Conservation (phyloP, 2,888 invertebrate species). For the Zygogramma bicolorata region DNA sequence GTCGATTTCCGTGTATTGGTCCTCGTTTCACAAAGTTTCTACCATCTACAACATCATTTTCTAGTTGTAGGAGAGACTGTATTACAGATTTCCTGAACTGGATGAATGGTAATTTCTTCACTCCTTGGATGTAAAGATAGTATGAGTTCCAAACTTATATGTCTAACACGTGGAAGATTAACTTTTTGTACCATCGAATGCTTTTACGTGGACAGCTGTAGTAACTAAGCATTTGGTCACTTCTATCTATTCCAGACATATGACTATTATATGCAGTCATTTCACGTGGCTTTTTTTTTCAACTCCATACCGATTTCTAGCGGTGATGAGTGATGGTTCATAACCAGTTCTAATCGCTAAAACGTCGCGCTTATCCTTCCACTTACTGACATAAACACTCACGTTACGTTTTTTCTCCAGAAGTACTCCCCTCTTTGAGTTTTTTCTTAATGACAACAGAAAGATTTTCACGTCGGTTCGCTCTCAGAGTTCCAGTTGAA, state of each 20-base stretch:
- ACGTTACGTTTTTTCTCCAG: conserved; percentile 19
- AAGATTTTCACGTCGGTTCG: conserved; percentile 21
- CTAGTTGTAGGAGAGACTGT: conserved; percentile 1
- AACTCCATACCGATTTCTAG: conserved; percentile 25
- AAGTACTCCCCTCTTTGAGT: conserved; percentile 20
- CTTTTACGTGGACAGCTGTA: conserved; percentile 31
- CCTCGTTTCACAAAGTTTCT: conserved; percentile 2
- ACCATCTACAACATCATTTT: conserved; percentile 11
- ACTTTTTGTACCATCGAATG: conserved; percentile 28
- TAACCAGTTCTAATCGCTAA: conserved; percentile 24
- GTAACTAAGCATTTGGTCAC: conserved; percentile 33
- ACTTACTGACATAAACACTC: conserved; percentile 24
- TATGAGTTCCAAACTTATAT: conserved; percentile 32
- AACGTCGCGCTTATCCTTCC: conserved; percentile 22
- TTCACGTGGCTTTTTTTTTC: conserved; percentile 25
- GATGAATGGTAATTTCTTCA: conserved; percentile 17
- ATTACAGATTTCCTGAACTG: conserved; percentile 15
- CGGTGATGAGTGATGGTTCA: conserved; percentile 16
- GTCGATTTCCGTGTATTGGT: background rate
- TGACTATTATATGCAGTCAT: conserved; percentile 27
- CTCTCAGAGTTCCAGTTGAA: conserved; percentile 22
- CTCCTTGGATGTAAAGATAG: conserved; percentile 19
- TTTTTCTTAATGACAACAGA: conserved; percentile 22
- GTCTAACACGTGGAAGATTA: conserved; percentile 25
- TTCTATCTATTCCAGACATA: conserved; percentile 27